Conservation (phyloP, 2,888 invertebrate genomes). For the Lacanobia wlatinum region DNA sequence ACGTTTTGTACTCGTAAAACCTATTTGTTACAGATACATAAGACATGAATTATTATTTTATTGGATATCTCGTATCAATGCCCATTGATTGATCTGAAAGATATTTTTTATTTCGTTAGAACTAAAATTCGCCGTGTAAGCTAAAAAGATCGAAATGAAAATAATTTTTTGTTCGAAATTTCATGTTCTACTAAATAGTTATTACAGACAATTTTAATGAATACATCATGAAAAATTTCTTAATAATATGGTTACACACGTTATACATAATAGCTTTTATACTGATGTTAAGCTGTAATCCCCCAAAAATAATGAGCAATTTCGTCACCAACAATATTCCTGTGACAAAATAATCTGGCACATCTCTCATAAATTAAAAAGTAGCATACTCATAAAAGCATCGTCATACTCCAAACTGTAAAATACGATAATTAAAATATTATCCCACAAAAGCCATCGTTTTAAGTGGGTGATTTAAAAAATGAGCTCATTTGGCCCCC, state of each 20-base stretch:
- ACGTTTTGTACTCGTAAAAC: slow-evolving; percentile 20
- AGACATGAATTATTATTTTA: neutral
- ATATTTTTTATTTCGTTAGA: neutral
- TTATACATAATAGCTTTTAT: neutral
- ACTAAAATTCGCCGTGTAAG: neutral
- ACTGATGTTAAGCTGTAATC: slow-evolving; percentile 18
- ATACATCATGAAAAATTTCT: neutral
- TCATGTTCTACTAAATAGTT: neutral
- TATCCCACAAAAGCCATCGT: slow-evolving; percentile 52
- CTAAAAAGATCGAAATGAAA: neutral
- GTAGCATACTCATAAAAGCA: slow-evolving; percentile 40
- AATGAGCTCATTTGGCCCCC: slow-evolving; percentile 59
- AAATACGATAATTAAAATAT: slow-evolving; percentile 63
- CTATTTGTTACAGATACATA: neutral
- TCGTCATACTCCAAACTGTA: slow-evolving; percentile 32
- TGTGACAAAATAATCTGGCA: slow-evolving; percentile 24
- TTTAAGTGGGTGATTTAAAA: slow-evolving; percentile 62
- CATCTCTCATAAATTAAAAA: slow-evolving; percentile 45
- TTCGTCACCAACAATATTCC: slow-evolving; percentile 23
- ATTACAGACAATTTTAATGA: neutral
- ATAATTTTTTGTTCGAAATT: neutral
- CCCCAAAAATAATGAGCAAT: slow-evolving; percentile 26
- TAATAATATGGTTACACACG: neutral
- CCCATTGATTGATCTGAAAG: neutral
- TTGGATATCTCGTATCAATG: neutral